phyloP scores from a whole-genome alignment of 92 coral and sea anemone genomes.

The Montipora capitata region DNA sequence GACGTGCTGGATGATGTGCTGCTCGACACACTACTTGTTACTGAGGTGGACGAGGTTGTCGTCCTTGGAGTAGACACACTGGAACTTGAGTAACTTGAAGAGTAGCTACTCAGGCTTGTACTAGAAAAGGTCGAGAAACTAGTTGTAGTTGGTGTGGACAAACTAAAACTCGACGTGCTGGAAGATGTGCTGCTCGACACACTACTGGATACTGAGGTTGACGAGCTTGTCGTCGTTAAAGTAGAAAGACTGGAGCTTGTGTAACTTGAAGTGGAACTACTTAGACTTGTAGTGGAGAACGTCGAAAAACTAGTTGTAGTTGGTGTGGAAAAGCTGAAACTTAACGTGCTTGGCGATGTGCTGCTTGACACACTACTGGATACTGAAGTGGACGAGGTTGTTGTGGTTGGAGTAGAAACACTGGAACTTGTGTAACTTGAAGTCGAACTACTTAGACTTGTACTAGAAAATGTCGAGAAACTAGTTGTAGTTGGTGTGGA shows the following conservation, averaged over 20 bases:
- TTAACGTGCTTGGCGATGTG: neutral
- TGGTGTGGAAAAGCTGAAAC: constrained; percentile 2
- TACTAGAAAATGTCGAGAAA: neutral
- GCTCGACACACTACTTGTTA: no score
- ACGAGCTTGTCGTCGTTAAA: neutral
- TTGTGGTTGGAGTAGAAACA: constrained; percentile 55
- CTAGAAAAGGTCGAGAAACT: no score
- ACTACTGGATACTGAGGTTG: constrained; percentile 9
- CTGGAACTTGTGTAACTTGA: constrained; percentile 3
- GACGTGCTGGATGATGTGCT: no score
- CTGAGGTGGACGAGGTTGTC: no score
- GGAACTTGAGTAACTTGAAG: no score
- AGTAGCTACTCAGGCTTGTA: no score
- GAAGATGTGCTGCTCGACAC: neutral
- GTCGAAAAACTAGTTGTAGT: constrained; percentile 29
- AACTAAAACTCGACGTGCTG: neutral
- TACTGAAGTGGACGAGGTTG: neutral
- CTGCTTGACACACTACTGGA: neutral
- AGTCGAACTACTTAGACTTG: neutral
- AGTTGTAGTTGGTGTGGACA: constrained; percentile 2
- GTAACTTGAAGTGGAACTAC: neutral
- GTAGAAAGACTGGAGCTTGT: constrained; percentile 2
- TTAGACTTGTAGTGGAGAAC: neutral
- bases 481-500: constrained; percentile 20
- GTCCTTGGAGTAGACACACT: no score